Base-by-base conservation (phyloP, 2,797 vertebrate species). In the Arrhamphus sclerolepis region DNA sequence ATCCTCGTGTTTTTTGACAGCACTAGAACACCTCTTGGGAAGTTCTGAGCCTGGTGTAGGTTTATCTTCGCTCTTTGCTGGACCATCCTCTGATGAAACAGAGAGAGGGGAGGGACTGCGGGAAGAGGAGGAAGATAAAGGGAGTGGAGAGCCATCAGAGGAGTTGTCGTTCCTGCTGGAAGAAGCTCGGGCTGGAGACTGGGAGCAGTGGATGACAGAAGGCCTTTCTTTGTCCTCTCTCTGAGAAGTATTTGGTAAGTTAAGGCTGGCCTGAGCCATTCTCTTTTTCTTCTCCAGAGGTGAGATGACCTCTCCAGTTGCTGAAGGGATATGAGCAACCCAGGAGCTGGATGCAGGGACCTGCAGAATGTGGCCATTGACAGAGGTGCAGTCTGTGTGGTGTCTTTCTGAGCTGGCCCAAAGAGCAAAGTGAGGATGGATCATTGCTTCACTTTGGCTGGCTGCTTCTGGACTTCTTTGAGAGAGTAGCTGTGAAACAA, bases 231-330 rank as follows among this genome's bases (percentile, higher is more conserved):
- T 84, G 3, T 79, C 84, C 22, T 92, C 90, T 0, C 69, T 64
- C n/a, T 84, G 70, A 16, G 81, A 73, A 41, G 63, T 75, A 13
- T 17, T 6, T 0, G 78, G 67, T 20, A 74, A 18, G n/a, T 57
- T 90, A 17, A 95, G 86, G 87, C 94, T 96, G 47, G 95, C 95
- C 85, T 98, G 96, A 10, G 97, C 96, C 82, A 95, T 71, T 16
- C 96, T 92, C 77, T 98, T 97, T 74, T 98, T 98, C 67, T 98
- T 98, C 85, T 96, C 97, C 84, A 98, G 85, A 0, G 97, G 97
- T 2, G 96, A 98, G 87, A 98, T 97, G 81, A 96, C 94, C 70
- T 92, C 92, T 34, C 91, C 89, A 7, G 89, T 84, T 51, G 87
- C 85, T 81, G 91, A 71, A 50, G 86, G 88, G 50, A 74, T 39